Base-by-base conservation (phyloP, 2,113 vertebrate genomes). In the Variabilichromis moorii region DNA sequence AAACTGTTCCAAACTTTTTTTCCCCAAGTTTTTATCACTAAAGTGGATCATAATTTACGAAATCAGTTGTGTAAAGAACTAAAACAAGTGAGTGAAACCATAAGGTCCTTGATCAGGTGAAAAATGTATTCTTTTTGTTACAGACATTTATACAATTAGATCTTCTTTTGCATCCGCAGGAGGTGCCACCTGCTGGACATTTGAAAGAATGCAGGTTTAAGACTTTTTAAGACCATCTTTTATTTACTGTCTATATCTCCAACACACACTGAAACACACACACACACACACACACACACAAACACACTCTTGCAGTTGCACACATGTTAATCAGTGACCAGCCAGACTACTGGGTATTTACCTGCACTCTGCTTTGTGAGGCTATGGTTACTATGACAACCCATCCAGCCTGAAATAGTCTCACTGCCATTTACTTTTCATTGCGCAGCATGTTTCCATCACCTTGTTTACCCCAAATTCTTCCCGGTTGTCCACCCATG, bases 361-460 rank as follows among this genome's bases (percentile, higher is more conserved):
- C 94, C 94, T 92, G 88, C 82, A 42, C 89, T 81, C 88, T 80
- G 83, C 71, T 86, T 89, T 91, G 90, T 84, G 86, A 94, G 90
- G 84, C 91, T 66, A 82, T 12, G 40, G 94, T 96, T 95, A 87
- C 96, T 85, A 95, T 95, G 94, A 93, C 95, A 92, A 96, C 96
- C 68, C 80, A 51, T 73, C 78, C 91, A 50, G 50, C 88, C 93
- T 90, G 93, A 95, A 95, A 96, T 94, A 93, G 94, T 86, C 91
- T 93, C 86, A 8, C 51, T 90, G 88, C 89, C 84, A 88, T 93
- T 91, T 80, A 91, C 93, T 91, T 90, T 91, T 81, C 61, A 40
- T 85, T 73, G 90, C 68, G 7, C 61, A 81, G 35, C 79, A 81
- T 90, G 87, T 91, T 81, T 83, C 85, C 89, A 85, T 93, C 90